phyloP scores from a whole-genome alignment of 2,797 vertebrate species.

The Peromyscus melanophrys region DNA sequence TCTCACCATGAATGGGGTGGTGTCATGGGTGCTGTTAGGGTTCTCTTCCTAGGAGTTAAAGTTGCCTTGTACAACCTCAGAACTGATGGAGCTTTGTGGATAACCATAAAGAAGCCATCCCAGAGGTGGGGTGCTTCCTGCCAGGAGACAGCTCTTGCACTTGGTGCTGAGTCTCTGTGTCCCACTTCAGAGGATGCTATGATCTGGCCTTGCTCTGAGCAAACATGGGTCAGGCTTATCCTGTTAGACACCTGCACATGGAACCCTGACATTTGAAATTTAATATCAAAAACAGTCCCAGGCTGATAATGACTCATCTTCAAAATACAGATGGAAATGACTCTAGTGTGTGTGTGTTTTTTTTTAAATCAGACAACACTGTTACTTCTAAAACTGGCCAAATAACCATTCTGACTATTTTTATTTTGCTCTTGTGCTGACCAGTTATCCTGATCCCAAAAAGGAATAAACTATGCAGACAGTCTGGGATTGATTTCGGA shows the following conservation, averaged over 20 bases:
- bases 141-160: neutral
- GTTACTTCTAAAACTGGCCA: conserved; percentile 32
- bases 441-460: conserved; percentile 12
- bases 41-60: neutral
- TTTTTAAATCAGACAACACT: neutral
- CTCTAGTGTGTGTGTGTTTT: conserved; percentile 1
- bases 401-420: conserved; percentile 53
- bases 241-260: conserved; percentile 21
- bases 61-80: neutral
- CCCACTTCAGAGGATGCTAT: neutral
- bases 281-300: conserved; percentile 49
- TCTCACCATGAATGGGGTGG: neutral
- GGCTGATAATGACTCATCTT: conserved; percentile 61
- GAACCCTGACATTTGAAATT: conserved; percentile 72
- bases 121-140: conserved; percentile 15
- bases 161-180: conserved; percentile 18
- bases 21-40: neutral
- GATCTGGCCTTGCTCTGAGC: conserved; percentile 13
- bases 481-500: conserved; percentile 61
- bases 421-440: conserved; percentile 45
- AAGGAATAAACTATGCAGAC: conserved; percentile 12
- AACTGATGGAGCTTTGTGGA: neutral
- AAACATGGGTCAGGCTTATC: neutral
- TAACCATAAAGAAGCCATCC: neutral
- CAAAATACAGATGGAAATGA: conserved; percentile 53